Evolutionary conservation across 2,888 invertebrate genomes (phyloP), one percentile per base, ranked within the genome.

Genomic region (Rhagophthalmus giganteus): DNA sequence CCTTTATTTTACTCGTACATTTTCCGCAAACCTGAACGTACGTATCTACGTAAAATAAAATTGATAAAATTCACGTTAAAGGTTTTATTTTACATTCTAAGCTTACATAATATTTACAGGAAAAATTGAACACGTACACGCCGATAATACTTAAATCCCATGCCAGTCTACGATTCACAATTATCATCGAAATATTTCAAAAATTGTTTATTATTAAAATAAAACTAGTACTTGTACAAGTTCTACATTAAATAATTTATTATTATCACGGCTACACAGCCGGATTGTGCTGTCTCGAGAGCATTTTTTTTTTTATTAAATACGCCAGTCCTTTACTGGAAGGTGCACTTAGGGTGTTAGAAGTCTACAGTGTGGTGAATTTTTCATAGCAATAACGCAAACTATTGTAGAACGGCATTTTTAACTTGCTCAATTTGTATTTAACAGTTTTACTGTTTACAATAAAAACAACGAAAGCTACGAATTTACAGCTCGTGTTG

Each of bases 311-410:
- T n/a, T n/a, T n/a, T n/a, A n/a, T n/a, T n/a, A n/a, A n/a, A n/a
- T 13, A 30, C 28, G 48, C 41, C 28, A 41, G 41, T 41, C 28
- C 28, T 54, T 55, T 50, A 46, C 54, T 55, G 55, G 59, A 64
- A 64, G 64, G 59, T 64, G 64, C 64, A 64, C 64, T 64, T 64
- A 53, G 62, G 64, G 64, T 64, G 63, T 60, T 57, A 25, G 28
- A 39, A 49, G 34, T 49, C 35, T 48, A 48, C 40, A 25, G 35
- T 27, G 40, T 26, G 7, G 9, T 27, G 20, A 8, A 8, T 34
- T 34, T 14, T 6, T 13, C 7, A n/a, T 34, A 13, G 9, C 32
- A 12, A 32, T 3, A 32, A 13, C 8, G 12, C 12, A 7, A 30
- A 30, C 9, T 2, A 3, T 32, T 8, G 11, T 32, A 2, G 9